Evolutionary conservation across 2,113 vertebrate genomes (phyloP).

Genomic region (Strigops habroptila): DNA sequence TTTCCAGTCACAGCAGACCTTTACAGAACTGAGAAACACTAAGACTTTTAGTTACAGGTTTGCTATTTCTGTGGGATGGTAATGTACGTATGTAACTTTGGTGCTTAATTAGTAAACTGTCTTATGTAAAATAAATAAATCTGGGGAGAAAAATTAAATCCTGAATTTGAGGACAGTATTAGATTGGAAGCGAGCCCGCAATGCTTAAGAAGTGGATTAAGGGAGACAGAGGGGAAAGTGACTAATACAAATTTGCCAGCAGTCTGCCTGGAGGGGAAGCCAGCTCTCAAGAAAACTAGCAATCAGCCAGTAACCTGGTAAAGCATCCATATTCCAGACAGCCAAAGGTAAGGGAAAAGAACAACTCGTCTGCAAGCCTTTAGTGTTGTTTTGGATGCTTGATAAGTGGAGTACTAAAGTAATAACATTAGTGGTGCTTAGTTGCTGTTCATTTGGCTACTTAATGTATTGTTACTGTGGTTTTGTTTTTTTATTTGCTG

Average conservation of each 20-base stretch:
- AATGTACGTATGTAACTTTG: not conserved
- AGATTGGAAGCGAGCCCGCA: not conserved
- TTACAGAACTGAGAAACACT: not conserved
- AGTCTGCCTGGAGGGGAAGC: slow-evolving; percentile 52
- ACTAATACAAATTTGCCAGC: slow-evolving; percentile 57
- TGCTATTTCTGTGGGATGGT: not conserved
- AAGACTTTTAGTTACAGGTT: not conserved
- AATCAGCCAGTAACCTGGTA: slow-evolving; percentile 45
- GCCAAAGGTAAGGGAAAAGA: slow-evolving; percentile 54
- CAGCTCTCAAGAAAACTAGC: slow-evolving; percentile 51
- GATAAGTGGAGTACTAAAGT: not conserved
- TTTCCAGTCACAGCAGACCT: not conserved
- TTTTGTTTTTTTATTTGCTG: slow-evolving; percentile 43
- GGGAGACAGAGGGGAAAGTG: slow-evolving; percentile 10
- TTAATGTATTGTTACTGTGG: not conserved
- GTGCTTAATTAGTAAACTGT: not conserved
- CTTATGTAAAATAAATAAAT: not conserved
- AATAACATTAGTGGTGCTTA: not conserved
- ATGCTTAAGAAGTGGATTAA: not conserved
- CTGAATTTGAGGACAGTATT: not conserved
- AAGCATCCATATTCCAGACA: slow-evolving; percentile 21
- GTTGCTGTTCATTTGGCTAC: slow-evolving; percentile 29
- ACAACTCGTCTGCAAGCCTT: slow-evolving; percentile 12
- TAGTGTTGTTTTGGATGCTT: slow-evolving; percentile 41
- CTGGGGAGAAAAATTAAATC: not conserved